Percentiles rank a stretch among this genome's conserved stretches.
These are phyloP conservation scores for Phrynocephalus guinanensis DNA, from an alignment of 2,797 vertebrate species.

Conservation along the genomic window DNA sequence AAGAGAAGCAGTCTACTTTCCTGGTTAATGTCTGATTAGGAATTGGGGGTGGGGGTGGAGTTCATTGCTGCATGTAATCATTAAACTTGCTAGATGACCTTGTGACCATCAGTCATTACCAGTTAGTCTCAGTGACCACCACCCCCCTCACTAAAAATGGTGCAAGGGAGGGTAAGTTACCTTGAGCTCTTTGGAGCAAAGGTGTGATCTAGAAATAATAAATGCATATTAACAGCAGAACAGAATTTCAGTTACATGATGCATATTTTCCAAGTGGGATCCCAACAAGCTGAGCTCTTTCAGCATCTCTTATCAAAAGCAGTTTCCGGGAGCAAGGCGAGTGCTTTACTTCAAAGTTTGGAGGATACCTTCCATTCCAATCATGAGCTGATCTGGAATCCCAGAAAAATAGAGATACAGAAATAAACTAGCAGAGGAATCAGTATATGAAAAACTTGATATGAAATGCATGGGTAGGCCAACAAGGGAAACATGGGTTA, in stretches of 20 bases:
- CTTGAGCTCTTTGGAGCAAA: neutral
- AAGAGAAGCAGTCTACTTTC: neutral
- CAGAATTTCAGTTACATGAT: neutral
- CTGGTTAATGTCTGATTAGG: neutral
- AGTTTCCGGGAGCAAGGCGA: no score
- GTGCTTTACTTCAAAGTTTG: no score
- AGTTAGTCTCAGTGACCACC: neutral
- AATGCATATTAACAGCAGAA: neutral
- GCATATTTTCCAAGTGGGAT: neutral
- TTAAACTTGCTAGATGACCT: neutral
- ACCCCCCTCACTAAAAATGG: neutral
- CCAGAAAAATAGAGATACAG: neutral
- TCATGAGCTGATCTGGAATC: no score
- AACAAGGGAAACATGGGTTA: neutral
- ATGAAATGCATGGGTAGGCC: neutral
- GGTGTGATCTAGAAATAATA: neutral
- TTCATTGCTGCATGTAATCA: neutral
- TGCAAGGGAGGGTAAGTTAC: neutral
- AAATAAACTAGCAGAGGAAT: neutral
- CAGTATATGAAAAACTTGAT: neutral
- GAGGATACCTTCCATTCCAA: no score
- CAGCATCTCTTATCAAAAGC: neutral
- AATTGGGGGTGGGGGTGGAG: neutral
- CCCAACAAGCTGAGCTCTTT: neutral
- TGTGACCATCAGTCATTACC: neutral